Percentiles rank a stretch among this genome's conserved stretches.
phyloP scores from a whole-genome alignment of 1,140 invertebrate genomes.

The Drosophila carrolli region DNA sequence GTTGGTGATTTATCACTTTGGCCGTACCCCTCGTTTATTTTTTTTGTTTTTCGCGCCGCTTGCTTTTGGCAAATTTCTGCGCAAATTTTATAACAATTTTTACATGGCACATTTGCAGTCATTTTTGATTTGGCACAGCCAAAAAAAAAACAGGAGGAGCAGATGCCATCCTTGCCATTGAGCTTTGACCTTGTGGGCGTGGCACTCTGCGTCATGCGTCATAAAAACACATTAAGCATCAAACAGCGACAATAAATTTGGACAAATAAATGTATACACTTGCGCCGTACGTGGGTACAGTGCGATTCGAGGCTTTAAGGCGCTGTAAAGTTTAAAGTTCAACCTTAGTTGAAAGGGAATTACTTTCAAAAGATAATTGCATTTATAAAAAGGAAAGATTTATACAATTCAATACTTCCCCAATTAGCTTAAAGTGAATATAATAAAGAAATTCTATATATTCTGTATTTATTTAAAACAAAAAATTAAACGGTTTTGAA shows the following conservation, averaged over 20 bases:
- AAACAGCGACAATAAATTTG: constrained; percentile 79
- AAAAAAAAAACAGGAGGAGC: constrained; percentile 22
- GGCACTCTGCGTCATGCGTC: constrained; percentile 63
- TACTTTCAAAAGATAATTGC: no score
- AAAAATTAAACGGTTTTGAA: no score
- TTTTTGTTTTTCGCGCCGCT: constrained; percentile 23
- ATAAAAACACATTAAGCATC: constrained; percentile 78
- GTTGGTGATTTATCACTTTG: constrained; percentile 77
- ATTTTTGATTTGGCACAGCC: constrained; percentile 69
- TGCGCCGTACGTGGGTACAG: constrained; percentile 24
- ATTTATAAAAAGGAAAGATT: no score
- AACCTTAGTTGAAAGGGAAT: no score
- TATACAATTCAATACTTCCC: no score
- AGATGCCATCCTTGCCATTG: constrained; percentile 64
- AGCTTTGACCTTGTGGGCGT: constrained; percentile 70
- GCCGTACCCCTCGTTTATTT: constrained; percentile 2
- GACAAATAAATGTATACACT: constrained; percentile 62
- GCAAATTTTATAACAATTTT: constrained; percentile 75
- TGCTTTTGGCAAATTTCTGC: constrained; percentile 58
- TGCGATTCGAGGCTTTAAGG: constrained; percentile 15
- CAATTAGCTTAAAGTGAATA: no score
- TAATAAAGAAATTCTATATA: no score
- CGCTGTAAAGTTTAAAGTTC: constrained; percentile 7
- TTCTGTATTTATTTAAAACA: no score
- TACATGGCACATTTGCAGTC: constrained; percentile 78